Evolutionary conservation across 1,140 invertebrate species (phyloP), one percentile per base, ranked within the genome.

Genomic region (Aethina tumida): DNA sequence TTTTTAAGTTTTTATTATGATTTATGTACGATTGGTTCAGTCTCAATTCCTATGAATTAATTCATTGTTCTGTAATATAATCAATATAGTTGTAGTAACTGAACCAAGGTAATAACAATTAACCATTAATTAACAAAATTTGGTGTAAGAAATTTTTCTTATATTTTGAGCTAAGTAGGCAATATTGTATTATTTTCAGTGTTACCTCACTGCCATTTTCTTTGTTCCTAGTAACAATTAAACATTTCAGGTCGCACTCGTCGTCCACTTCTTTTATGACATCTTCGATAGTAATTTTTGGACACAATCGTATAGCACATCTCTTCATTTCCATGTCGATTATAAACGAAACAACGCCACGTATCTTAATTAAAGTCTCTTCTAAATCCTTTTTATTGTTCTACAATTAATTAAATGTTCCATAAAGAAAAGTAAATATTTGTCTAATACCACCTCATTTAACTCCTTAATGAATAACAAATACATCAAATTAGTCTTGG

Each of bases 261-360:
- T 10, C 18, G n/a, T n/a, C 35, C 6, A 50, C 26, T 35, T 36
- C 40, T 12, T 41, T 10, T 12, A 41, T 22, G n/a, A 50, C 26
- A 16, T 47, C 30, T 31, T 47, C 41, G 2, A 50, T 28, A 8
- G 27, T 20, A 9, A 45, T 13, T 21, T 40, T 41, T 4, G 45
- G 32, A 10, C 41, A 45, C 3, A 47, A 31, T 20, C 45, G 41
- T 6, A 50, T 18, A 15, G 49, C 48, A 22, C 45, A 50, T 34
- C 29, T 43, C 16, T 44, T 40, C 14, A 30, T 16, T 15, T 47
- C 31, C 14, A 32, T 6, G 12, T 50, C 41, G 9, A 41, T 32
- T 9, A 50, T 13, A 29, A 50, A 44, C 2, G 48, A 50, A 14
- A 47, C 35, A 2, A 50, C 29, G 4, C 48, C 48, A 33, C 36